Conservation (phyloP, 2,888 invertebrate genomes). For the Ctenicera cuprea region DNA sequence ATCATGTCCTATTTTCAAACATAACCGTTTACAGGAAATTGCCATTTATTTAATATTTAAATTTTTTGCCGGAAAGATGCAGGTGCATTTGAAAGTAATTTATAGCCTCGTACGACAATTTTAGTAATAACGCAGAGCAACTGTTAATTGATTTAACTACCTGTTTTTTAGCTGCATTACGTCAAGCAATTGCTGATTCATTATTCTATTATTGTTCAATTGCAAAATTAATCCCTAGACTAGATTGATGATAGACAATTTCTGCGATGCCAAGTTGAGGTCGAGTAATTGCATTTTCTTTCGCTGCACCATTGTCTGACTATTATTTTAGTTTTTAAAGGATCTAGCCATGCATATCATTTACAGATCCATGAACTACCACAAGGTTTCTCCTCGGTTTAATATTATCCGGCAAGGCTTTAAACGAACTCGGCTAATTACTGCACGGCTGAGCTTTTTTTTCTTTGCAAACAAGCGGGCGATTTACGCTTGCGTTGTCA, state of each 20-base stretch:
- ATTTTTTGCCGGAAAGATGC: background rate
- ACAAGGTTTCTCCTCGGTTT: constrained; percentile 7
- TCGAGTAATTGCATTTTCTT: constrained; percentile 33
- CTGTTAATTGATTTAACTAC: constrained; percentile 6
- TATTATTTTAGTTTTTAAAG: constrained; percentile 6
- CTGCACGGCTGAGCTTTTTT: background rate
- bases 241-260: constrained; percentile 15
- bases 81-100: background rate
- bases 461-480: background rate
- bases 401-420: constrained; percentile 1
- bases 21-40: background rate
- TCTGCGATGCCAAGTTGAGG: constrained; percentile 20
- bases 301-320: constrained; percentile 6
- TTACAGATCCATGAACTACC: constrained; percentile 7
- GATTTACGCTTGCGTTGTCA: constrained; percentile 5
- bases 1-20: background rate
- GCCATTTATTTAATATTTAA: background rate
- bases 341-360: constrained; percentile 24
- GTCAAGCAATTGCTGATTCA: constrained; percentile 33
- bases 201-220: constrained; percentile 28
- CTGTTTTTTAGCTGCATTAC: constrained; percentile 9
- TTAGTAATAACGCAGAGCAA: background rate
- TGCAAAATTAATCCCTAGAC: constrained; percentile 31
- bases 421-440: constrained; percentile 10
- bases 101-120: no score